phyloP scores from a whole-genome alignment of 1,140 invertebrate genomes.

The Bilobella aurantiaca region DNA sequence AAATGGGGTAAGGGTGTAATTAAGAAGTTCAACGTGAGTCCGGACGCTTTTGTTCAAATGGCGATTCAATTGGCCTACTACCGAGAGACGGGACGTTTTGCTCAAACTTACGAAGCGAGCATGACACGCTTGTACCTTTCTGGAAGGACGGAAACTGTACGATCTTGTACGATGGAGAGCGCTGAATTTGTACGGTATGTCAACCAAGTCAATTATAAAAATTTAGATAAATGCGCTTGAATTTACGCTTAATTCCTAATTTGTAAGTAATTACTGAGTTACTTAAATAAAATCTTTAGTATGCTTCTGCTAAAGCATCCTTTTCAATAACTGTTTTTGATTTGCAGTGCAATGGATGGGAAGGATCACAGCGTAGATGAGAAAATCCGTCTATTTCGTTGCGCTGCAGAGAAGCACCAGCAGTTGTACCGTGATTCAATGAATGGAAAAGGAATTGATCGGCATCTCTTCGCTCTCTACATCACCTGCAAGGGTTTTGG shows the following conservation, averaged over 20 bases:
- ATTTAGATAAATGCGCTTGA: no score
- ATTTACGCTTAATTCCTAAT: no score
- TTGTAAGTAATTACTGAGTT: no score
- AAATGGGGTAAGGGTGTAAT: slow-evolving; percentile 47
- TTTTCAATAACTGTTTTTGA: background rate
- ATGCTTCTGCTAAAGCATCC: no score
- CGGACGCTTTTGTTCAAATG: slow-evolving; percentile 42
- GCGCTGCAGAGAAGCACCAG: slow-evolving; percentile 39
- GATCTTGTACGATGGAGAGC: slow-evolving; percentile 39
- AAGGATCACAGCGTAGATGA: slow-evolving; percentile 33
- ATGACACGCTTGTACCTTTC: slow-evolving; percentile 40
- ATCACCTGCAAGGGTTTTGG: slow-evolving; percentile 45
- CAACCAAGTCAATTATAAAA: no score
- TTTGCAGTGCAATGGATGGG: slow-evolving; percentile 40
- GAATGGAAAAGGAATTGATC: slow-evolving; percentile 43
- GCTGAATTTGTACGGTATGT: slow-evolving; percentile 39
- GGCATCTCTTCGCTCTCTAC: slow-evolving; percentile 49
- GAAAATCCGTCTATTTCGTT: slow-evolving; percentile 35
- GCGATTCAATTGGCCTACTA: slow-evolving; percentile 41
- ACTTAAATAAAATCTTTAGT: no score
- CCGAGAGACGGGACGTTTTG: slow-evolving; percentile 38
- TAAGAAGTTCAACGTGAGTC: slow-evolving; percentile 45
- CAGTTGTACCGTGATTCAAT: slow-evolving; percentile 42
- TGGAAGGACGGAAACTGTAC: slow-evolving; percentile 41
- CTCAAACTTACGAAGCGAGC: slow-evolving; percentile 42